Evolutionary conservation across 2,888 invertebrate genomes (phyloP).

Genomic region (Hirtodrosophila alboralis): DNA sequence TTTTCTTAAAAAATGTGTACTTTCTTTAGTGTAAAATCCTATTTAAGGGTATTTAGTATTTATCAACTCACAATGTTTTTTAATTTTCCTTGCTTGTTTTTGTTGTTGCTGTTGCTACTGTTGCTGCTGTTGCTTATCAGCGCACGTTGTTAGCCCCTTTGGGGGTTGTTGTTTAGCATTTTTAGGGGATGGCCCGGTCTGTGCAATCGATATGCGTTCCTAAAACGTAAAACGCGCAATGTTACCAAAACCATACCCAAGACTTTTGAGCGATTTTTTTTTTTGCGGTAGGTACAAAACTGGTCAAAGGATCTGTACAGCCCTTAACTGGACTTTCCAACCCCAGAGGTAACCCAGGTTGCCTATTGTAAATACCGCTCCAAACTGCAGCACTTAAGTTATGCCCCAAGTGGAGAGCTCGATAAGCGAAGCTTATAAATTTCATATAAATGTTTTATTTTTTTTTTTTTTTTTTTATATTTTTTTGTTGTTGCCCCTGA

Average conservation of each 20-base stretch:
- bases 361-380: constrained; percentile 8
- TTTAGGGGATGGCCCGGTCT: constrained; percentile 57
- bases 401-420: constrained; percentile 61
- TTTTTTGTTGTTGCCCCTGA: constrained; percentile 54
- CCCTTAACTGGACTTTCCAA: not conserved
- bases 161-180: constrained; percentile 71
- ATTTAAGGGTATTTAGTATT: no score
- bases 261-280: no score
- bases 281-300: constrained; percentile 56
- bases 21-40: no score
- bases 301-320: constrained; percentile 7
- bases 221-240: constrained; percentile 20
- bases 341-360: not conserved
- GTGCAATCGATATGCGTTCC: constrained; percentile 68
- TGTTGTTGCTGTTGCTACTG: constrained; percentile 12
- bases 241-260: no score
- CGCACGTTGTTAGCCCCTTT: constrained; percentile 44
- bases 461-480: not conserved
- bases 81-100: no score
- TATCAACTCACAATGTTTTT: no score
- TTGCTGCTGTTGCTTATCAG: constrained; percentile 64
- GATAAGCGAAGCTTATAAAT: constrained; percentile 57
- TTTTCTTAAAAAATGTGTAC: no score
- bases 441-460: constrained; percentile 19
- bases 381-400: constrained; percentile 45